A percentile compares a stretch with the other conserved stretches of the same genome.
Conservation (phyloP, 2,888 invertebrate genomes). For the Tachina lurida region DNA sequence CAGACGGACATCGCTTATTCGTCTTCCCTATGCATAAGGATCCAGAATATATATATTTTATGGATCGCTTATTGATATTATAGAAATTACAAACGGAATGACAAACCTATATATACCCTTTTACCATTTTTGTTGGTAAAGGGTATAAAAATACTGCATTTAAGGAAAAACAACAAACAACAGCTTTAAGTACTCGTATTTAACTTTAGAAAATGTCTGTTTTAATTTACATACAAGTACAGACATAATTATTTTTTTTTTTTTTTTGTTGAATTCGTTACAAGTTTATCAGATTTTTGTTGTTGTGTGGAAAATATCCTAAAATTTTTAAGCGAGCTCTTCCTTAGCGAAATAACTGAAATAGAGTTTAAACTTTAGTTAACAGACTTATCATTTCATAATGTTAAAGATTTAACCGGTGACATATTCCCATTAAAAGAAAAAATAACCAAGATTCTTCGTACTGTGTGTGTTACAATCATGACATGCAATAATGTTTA, state of each 20-base stretch:
- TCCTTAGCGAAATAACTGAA: slow-evolving; percentile 10
- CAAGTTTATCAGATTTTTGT: slow-evolving; percentile 69
- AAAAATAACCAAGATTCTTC: slow-evolving; percentile 6
- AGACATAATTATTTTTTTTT: slow-evolving; percentile 37
- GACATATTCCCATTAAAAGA: slow-evolving; percentile 51
- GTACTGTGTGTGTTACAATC: slow-evolving; percentile 48
- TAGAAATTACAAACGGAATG: too few species aligned
- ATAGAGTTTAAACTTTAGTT: slow-evolving; percentile 30
- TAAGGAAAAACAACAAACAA: slow-evolving; percentile 14
- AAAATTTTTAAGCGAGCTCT: slow-evolving; percentile 21
- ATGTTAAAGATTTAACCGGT: slow-evolving; percentile 62
- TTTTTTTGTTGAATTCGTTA: slow-evolving; percentile 16
- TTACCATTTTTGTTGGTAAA: too few species aligned
- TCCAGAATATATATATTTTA: too few species aligned
- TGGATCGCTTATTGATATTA: too few species aligned
- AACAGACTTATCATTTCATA: slow-evolving; percentile 64
- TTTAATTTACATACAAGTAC: slow-evolving; percentile 12
- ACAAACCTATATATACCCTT: too few species aligned
- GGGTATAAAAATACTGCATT: neutral
- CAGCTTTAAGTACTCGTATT: slow-evolving; percentile 48
- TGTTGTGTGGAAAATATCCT: neutral
- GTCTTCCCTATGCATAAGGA: too few species aligned
- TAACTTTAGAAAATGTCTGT: slow-evolving; percentile 21
- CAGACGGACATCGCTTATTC: too few species aligned
- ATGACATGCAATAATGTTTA: slow-evolving; percentile 72